These are phyloP conservation scores for Siniperca undulata DNA, from an alignment of 2,797 vertebrate species.

Conservation along the genomic window DNA sequence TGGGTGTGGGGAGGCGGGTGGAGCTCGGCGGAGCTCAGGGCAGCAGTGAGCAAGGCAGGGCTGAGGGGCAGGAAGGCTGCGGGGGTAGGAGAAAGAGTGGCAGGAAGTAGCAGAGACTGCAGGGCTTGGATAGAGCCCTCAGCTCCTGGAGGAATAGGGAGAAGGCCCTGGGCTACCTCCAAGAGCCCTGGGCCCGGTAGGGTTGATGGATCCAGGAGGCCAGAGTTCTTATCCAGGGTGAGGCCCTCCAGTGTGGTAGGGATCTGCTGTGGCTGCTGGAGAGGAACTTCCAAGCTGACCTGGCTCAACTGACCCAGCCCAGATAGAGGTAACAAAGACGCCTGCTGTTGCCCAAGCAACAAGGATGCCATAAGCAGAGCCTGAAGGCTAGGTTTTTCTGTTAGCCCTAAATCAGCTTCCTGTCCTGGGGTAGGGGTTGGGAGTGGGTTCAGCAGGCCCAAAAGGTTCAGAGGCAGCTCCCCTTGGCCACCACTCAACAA, in stretches of 20 bases:
- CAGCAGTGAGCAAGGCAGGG: constrained; percentile 89
- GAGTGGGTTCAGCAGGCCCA: constrained; percentile 87
- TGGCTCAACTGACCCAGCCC: constrained; percentile 84
- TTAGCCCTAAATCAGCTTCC: constrained; percentile 82
- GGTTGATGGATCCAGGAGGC: constrained; percentile 84
- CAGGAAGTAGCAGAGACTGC: constrained; percentile 83
- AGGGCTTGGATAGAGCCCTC: constrained; percentile 82
- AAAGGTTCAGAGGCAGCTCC: constrained; percentile 85
- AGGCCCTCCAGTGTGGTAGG: constrained; percentile 80
- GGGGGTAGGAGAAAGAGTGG: constrained; percentile 81
- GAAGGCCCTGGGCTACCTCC: constrained; percentile 85
- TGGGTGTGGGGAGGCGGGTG: constrained; percentile 83
- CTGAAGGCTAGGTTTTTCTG: constrained; percentile 84
- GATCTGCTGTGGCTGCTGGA: constrained; percentile 85
- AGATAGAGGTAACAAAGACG: constrained; percentile 83
- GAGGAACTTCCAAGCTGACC: constrained; percentile 87
- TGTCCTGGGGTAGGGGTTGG: constrained; percentile 81
- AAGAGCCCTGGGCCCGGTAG: constrained; percentile 79
- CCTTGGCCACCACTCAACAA: constrained; percentile 84
- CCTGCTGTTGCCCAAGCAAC: constrained; percentile 85
- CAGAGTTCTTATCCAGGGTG: constrained; percentile 81
- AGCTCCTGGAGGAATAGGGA: constrained; percentile 77
- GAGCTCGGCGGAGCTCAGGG: constrained; percentile 87
- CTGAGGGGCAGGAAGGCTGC: constrained; percentile 90
- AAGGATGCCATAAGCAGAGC: constrained; percentile 91